Percentiles rank a stretch among this genome's conserved stretches.
Evolutionary conservation across 1,140 invertebrate genomes (phyloP).

Genomic region (Triops longicaudatus): DNA sequence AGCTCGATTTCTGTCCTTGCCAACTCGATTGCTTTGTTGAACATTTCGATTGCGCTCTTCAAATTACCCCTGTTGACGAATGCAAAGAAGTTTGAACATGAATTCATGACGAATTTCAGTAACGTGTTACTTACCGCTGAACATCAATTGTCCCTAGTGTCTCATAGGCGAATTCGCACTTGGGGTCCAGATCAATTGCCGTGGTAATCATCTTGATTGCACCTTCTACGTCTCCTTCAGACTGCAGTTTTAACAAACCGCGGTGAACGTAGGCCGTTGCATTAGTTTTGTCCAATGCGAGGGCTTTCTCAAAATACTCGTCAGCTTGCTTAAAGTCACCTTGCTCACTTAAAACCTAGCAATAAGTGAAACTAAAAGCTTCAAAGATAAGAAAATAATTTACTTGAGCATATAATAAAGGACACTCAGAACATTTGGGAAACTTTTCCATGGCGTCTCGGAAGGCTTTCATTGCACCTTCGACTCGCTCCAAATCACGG

Average conservation of each 20-base stretch:
- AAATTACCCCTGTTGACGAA: constrained; percentile 61
- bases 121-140: constrained; percentile 57
- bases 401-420: constrained; percentile 72
- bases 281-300: constrained; percentile 73
- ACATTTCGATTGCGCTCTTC: constrained; percentile 67
- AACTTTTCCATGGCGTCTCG: constrained; percentile 65
- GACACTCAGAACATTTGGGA: constrained; percentile 73
- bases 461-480: constrained; percentile 58
- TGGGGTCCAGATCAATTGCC: constrained; percentile 77
- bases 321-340: constrained; percentile 74
- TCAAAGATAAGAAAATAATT: constrained; percentile 30
- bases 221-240: constrained; percentile 67
- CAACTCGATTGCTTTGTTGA: constrained; percentile 79
- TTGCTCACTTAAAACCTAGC: constrained; percentile 63
- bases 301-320: constrained; percentile 65
- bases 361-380: constrained; percentile 26
- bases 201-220: constrained; percentile 67
- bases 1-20: constrained; percentile 77
- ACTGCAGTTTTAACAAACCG: constrained; percentile 70
- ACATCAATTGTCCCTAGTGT: constrained; percentile 88
- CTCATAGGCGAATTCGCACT: constrained; percentile 90
- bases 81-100: constrained; percentile 31
- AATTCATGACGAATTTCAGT: neutral
- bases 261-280: constrained; percentile 77
- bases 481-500: constrained; percentile 48